A percentile compares a stretch with the other conserved stretches of the same genome.
Conservation (phyloP, 2,888 invertebrate species). For the Teleiodes luculella region DNA sequence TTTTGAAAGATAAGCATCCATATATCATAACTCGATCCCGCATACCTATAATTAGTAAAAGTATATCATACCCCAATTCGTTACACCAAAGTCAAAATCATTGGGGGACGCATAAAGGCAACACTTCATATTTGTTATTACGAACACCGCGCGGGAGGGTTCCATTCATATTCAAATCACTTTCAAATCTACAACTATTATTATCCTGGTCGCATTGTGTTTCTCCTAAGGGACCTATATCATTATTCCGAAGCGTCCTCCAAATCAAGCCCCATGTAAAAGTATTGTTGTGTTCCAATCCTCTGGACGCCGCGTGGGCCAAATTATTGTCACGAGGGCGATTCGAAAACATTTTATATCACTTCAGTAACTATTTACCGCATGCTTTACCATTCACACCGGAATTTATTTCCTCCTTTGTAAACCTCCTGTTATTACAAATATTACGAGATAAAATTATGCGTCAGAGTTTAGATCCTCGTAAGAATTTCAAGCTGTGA, state of each 20-base stretch:
- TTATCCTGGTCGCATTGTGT: slow-evolving; percentile 70
- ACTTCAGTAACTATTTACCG: slow-evolving; percentile 64
- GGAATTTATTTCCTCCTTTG: slow-evolving; percentile 53
- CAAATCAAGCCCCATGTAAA: slow-evolving; percentile 64
- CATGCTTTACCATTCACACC: slow-evolving; percentile 47
- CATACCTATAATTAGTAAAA: slow-evolving; percentile 55
- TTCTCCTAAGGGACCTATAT: slow-evolving; percentile 72
- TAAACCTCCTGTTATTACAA: slow-evolving; percentile 33
- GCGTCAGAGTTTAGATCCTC: slow-evolving; percentile 30
- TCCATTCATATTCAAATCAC: slow-evolving; percentile 77
- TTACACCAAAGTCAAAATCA: slow-evolving; percentile 67
- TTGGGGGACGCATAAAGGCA: slow-evolving; percentile 61
- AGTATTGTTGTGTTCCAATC: slow-evolving; percentile 62
- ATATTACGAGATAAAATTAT: slow-evolving; percentile 33
- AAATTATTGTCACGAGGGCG: slow-evolving; percentile 58
- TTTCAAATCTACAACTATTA: slow-evolving; percentile 78
- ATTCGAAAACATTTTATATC: slow-evolving; percentile 68
- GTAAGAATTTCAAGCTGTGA: slow-evolving; percentile 41
- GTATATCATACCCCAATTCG: slow-evolving; percentile 62
- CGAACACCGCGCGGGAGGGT: slow-evolving; percentile 69
- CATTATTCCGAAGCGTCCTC: slow-evolving; percentile 69
- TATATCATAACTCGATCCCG: background rate
- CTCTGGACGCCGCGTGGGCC: slow-evolving; percentile 55
- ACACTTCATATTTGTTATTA: slow-evolving; percentile 78
- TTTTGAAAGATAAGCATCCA: background rate